A percentile compares a stretch with the other conserved stretches of the same genome.
These are phyloP conservation scores for Ptychoptera albimana DNA, from an alignment of 2,888 invertebrate species.

Conservation along the genomic window DNA sequence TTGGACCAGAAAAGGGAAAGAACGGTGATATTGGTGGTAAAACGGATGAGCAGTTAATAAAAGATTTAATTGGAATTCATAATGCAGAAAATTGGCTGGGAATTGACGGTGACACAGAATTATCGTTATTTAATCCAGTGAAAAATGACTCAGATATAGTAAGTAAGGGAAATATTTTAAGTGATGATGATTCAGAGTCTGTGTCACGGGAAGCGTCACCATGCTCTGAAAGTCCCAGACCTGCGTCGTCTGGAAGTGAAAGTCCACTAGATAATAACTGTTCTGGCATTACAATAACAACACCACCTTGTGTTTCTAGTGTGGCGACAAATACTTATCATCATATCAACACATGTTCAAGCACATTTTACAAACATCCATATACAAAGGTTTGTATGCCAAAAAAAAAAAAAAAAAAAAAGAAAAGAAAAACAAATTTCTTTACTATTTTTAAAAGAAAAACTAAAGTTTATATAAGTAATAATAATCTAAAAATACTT, in stretches of 20 bases:
- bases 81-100: conserved; percentile 91
- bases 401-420: too few relatives aligned
- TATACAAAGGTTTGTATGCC: too few relatives aligned
- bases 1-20: conserved; percentile 85
- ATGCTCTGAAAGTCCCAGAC: conserved; percentile 42
- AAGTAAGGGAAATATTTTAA: conserved; percentile 20
- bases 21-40: conserved; percentile 78
- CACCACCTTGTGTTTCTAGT: too few relatives aligned
- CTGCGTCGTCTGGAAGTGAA: conserved; percentile 14
- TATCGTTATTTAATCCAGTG: conserved; percentile 60
- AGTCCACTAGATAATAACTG: conserved; percentile 27
- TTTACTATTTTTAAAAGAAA: not conserved
- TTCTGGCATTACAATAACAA: conserved; percentile 11
- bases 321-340: too few relatives aligned
- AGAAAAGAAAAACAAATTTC: too few relatives aligned
- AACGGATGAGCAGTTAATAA: conserved; percentile 73
- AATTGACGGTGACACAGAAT: conserved; percentile 74
- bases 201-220: conserved; percentile 57
- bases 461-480: too few relatives aligned
- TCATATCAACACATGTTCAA: too few relatives aligned
- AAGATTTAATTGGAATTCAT: conserved; percentile 79
- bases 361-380: too few relatives aligned
- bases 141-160: conserved; percentile 42
- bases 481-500: too few relatives aligned
- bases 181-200: conserved; percentile 47